Evolutionary conservation across 2,113 vertebrate species (phyloP).

Genomic region (Mystacornis crossleyi): DNA sequence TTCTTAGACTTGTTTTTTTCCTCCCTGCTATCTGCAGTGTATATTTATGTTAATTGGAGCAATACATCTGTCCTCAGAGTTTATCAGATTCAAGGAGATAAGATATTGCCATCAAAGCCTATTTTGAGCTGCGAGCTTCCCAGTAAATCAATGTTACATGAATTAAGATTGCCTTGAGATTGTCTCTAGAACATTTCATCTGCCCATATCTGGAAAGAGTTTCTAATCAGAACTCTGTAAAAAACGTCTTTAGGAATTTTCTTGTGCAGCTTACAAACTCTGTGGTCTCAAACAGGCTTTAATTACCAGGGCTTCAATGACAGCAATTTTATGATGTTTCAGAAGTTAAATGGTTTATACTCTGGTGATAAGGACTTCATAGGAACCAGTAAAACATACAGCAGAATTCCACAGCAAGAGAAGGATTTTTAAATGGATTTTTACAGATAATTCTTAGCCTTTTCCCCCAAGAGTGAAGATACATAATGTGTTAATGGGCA

Average conservation of each 20-base stretch:
- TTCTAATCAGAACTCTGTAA: constrained; percentile 16
- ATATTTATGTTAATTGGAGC: constrained; percentile 54
- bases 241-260: background rate
- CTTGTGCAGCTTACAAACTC: background rate
- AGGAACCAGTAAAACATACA: background rate
- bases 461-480: background rate
- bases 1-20: background rate
- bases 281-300: background rate
- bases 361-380: background rate
- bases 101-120: constrained; percentile 49
- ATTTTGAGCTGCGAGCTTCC: constrained; percentile 3
- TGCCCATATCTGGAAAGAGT: constrained; percentile 23
- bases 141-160: constrained; percentile 43
- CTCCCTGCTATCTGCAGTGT: constrained; percentile 10
- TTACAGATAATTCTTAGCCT: background rate
- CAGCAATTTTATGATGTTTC: background rate
- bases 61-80: constrained; percentile 63
- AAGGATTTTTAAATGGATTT: background rate
- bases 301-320: constrained; percentile 23
- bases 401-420: background rate
- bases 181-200: constrained; percentile 31
- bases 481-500: background rate
- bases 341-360: background rate
- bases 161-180: constrained; percentile 57
- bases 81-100: constrained; percentile 59